Conservation (phyloP, 2,113 vertebrate species). For the Serinus canaria region DNA sequence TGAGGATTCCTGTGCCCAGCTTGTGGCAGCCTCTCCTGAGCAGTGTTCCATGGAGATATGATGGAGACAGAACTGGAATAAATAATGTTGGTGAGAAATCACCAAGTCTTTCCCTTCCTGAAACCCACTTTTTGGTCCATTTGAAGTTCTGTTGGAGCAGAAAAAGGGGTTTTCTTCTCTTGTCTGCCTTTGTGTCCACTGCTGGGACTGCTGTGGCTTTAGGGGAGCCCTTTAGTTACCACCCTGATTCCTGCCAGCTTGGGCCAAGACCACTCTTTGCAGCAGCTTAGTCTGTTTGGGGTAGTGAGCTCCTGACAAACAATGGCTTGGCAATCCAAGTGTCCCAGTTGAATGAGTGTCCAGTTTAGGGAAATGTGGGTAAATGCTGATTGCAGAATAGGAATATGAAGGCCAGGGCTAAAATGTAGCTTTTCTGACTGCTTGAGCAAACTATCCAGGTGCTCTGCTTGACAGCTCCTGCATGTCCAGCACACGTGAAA, state of each 20-base stretch:
- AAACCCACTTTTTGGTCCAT: background rate
- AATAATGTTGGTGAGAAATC: background rate
- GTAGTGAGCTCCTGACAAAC: background rate
- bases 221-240: background rate
- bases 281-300: background rate
- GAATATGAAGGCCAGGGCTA: background rate
- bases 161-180: background rate
- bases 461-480: background rate
- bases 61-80: background rate
- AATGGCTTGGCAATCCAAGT: background rate
- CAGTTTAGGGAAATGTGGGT: background rate
- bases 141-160: background rate
- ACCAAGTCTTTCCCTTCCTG: background rate
- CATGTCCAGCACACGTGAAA: accelerated
- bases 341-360: background rate
- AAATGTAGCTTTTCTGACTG: accelerated
- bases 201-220: background rate
- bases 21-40: background rate
- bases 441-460: background rate
- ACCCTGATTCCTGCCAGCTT: background rate
- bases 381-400: background rate
- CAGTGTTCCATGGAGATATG: background rate
- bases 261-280: background rate
- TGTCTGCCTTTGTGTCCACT: background rate
- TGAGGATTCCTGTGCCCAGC: background rate